Evolutionary conservation across 1,140 invertebrate species (phyloP), one percentile per base, ranked within the genome.

Genomic region (Micrasema longulum): DNA sequence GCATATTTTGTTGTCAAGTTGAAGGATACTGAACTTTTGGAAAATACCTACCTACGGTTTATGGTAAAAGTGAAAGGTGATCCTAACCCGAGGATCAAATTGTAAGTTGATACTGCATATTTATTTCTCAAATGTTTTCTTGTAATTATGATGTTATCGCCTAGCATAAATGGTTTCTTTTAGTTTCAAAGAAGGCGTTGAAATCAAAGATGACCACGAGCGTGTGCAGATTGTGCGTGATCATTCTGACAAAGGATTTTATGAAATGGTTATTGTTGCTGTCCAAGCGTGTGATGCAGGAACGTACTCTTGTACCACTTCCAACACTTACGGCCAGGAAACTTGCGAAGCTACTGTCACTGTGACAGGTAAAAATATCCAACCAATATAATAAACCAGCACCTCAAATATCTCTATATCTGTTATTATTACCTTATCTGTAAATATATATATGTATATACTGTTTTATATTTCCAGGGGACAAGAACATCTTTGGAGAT

Each of bases 21-120:
- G 16, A 94, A 94, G 76, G 93, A 96, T 77, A 94, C 94, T 0
- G 93, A 97, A 81, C 88, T 97, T 2, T 82, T 97, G 60, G 89
- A 95, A 79, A 93, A 94, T 74, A 96, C 95, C 0, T 94, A 92
- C 76, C 87, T 96, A 20, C 88, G 95, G 31, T 97, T 97, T 79
- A 93, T 97, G 90, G 88, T 97, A 57, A 95, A 95, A 83, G 92
- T 96, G 9, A 91, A 91, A 75, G 95, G 94, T 23, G 90, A 94
- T 77, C 95, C 95, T 1, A 92, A 91, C 77, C 95, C 95, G 10
- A 88, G 89, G 14, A 87, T 97, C 1, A 91, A 90, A 83, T 96
- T 97, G 94, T 96, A 86, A 90, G 92, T 90, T 76, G 9, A 6
- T 10, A 2, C n/a, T 47, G 14, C 26, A 4, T 31, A 4, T 22